Evolutionary conservation across 2,797 vertebrate genomes (phyloP).

Genomic region (Lithobates pipiens): DNA sequence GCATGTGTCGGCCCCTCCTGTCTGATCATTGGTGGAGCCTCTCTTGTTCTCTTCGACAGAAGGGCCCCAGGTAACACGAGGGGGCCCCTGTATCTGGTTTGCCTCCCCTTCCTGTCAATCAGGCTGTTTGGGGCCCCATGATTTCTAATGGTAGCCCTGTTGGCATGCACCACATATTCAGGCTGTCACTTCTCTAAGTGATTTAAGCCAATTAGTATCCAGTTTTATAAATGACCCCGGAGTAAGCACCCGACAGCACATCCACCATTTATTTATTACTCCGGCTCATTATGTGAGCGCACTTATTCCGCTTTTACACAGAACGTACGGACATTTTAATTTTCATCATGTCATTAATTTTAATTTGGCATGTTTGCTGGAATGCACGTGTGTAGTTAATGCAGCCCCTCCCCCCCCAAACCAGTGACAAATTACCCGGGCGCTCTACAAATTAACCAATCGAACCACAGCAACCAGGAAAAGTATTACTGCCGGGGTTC

Average conservation of each 20-base stretch:
- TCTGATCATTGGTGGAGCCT: no score
- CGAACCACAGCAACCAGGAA: neutral
- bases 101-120: no score
- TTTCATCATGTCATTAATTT: slow-evolving; percentile 29
- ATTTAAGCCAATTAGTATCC: neutral
- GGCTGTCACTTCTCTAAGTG: neutral
- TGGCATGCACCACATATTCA: neutral
- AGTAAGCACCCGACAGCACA: neutral
- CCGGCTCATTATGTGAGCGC: neutral
- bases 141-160: no score
- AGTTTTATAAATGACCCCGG: slow-evolving; percentile 7
- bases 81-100: no score
- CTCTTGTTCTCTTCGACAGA: no score
- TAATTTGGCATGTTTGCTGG: slow-evolving; percentile 35
- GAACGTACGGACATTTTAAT: slow-evolving; percentile 16
- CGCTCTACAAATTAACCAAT: slow-evolving; percentile 12
- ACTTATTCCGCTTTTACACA: neutral
- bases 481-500: neutral
- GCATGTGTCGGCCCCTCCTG: no score
- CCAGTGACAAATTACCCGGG: slow-evolving; percentile 7
- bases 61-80: no score
- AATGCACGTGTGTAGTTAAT: slow-evolving; percentile 35
- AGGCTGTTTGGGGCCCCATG: no score
- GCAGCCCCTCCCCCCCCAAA: neutral
- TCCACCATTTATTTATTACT: neutral